Base-by-base conservation (phyloP, 2,113 vertebrate genomes). In the Urocolius indicus region DNA sequence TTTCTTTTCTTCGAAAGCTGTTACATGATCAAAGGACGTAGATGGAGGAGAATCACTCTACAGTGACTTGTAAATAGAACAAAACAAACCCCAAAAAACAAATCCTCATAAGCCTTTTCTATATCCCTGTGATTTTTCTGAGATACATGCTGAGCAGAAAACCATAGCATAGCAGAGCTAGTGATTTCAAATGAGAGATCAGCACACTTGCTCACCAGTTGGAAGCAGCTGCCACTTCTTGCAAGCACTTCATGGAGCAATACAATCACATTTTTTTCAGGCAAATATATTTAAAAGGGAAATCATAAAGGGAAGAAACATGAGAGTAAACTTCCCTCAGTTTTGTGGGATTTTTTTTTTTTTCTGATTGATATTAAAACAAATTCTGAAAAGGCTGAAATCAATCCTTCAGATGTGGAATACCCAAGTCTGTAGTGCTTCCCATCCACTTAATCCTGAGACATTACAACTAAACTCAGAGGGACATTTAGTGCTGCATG, bases 11-110 rank as follows among this genome's bases (percentile, higher is more conserved):
- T 61, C 51, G 45, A 74, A 90, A 95, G 83, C 90, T 66, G 79
- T 57, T 84, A 34, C 4, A 0, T 68, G 95, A 93, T 95, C 94
- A 96, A 95, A 96, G 94, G 75, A 89, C 45, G 68, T 90, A 95
- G 83, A 95, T 34, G 69, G 73, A 75, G 62, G 68, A 84, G 69
- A 89, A 72, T 90, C 88, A 13, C 80, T 93, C 90, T 32, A 57
- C 65, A 79, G 65, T 62, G 75, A 84, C 72, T 51, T 19, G 59
- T 57, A 80, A 93, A 92, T 0, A 2, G 79, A 96, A 79, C 51
- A 88, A 68, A 63, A 6, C 13, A 41, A 41, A 41, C 38, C 38
- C 38, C 38, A 41, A 41, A 41, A 41, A 9, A 9, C 38, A 41
- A 41, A 41, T 41, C 38, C 81, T 74, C 75, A 81, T 92, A 86